These are phyloP conservation scores for Thamnophis elegans DNA, from an alignment of 2,797 vertebrate species.

Conservation along the genomic window DNA sequence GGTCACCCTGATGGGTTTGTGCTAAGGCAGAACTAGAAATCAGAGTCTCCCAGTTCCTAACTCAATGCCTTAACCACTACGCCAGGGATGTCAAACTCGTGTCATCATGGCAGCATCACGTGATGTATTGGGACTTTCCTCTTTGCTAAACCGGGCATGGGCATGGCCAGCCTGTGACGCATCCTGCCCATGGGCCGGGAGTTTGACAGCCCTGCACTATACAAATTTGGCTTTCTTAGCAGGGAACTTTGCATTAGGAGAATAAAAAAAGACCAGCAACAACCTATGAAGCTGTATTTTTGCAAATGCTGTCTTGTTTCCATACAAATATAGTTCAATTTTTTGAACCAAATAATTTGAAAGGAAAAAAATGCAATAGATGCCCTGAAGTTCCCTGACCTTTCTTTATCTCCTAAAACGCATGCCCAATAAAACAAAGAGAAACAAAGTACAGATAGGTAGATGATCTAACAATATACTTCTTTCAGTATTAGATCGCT, in stretches of 20 bases:
- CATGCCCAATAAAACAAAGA: neutral
- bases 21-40: neutral
- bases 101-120: too few species aligned
- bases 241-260: neutral
- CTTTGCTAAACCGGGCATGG: too few species aligned
- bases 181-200: too few species aligned
- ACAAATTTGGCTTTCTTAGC: neutral
- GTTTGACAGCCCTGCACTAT: too few species aligned
- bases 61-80: neutral
- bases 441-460: neutral
- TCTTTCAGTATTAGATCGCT: rapidly evolving
- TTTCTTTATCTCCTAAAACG: neutral
- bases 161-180: too few species aligned
- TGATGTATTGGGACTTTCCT: too few species aligned
- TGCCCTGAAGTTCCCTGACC: neutral
- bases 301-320: neutral
- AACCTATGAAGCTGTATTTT: neutral
- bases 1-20: neutral
- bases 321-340: neutral
- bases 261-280: neutral
- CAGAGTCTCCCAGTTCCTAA: neutral
- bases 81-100: too few species aligned
- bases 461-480: neutral
- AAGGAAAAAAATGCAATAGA: neutral
- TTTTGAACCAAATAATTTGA: neutral